Percentiles rank a stretch among this genome's conserved stretches.
Conservation (phyloP, 2,888 invertebrate species). For the Perizoma affinitatum region DNA sequence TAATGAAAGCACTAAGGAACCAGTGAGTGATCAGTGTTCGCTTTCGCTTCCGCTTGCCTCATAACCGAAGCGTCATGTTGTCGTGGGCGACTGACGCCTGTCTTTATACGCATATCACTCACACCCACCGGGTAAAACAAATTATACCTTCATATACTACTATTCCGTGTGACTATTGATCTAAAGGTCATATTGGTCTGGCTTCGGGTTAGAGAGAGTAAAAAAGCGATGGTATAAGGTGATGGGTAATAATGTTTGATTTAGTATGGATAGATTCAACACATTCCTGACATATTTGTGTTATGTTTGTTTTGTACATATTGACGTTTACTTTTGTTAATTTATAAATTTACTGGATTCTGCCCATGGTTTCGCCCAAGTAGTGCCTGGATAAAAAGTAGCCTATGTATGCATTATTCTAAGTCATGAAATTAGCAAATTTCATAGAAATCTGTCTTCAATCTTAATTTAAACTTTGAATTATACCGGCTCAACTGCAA, state of each 20-base stretch:
- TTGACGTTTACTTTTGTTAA: slow-evolving; percentile 5
- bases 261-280: slow-evolving; percentile 24
- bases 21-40: too few species aligned
- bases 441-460: too few species aligned
- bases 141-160: slow-evolving; percentile 11
- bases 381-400: too few species aligned
- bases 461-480: too few species aligned
- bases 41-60: slow-evolving; percentile 2
- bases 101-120: slow-evolving; percentile 48
- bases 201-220: background rate
- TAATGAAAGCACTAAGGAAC: too few species aligned
- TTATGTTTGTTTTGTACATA: slow-evolving; percentile 21
- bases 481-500: too few species aligned
- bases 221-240: slow-evolving; percentile 21
- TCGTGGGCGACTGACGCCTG: slow-evolving; percentile 47
- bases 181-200: slow-evolving; percentile 26
- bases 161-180: slow-evolving; percentile 2
- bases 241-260: slow-evolving; percentile 32
- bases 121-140: slow-evolving; percentile 48
- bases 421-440: too few species aligned
- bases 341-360: background rate
- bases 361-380: too few species aligned
- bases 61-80: background rate
- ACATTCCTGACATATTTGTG: slow-evolving; percentile 28
- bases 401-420: too few species aligned